A percentile compares a stretch with the other conserved stretches of the same genome.
phyloP scores from a whole-genome alignment of 2,888 invertebrate species.

The Rotaria macrura region DNA sequence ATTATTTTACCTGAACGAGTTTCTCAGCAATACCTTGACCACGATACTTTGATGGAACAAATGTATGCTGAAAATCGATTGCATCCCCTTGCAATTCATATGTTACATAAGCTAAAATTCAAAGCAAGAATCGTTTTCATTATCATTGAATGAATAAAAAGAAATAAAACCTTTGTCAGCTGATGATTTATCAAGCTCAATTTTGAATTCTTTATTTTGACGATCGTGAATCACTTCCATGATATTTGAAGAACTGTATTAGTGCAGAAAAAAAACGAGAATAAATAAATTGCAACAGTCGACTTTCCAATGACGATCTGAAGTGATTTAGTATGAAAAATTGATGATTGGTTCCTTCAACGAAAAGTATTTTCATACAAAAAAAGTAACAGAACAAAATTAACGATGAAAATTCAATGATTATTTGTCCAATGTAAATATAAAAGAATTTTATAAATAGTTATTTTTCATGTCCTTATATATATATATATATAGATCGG shows the following conservation, averaged over 20 bases:
- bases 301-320: too few species aligned
- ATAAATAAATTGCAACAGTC: too few species aligned
- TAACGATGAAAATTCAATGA: too few species aligned
- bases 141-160: too few species aligned
- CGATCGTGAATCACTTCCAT: neutral
- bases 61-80: conserved; percentile 15
- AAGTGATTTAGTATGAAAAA: too few species aligned
- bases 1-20: neutral
- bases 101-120: conserved; percentile 1
- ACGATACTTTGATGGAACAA: conserved; percentile 4
- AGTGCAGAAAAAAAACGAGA: neutral
- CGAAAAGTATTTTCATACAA: too few species aligned
- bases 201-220: neutral
- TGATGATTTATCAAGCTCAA: neutral
- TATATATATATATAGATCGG: too few species aligned
- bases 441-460: too few species aligned
- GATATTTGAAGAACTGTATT: neutral
- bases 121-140: neutral
- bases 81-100: neutral
- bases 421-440: too few species aligned
- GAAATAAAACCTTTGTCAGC: neutral
- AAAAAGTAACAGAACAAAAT: too few species aligned
- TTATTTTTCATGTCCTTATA: too few species aligned
- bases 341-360: too few species aligned
- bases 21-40: conserved; percentile 2